Percentiles rank a stretch among this genome's conserved stretches.
These are phyloP conservation scores for Meloidogyne hapla DNA, from an alignment of 1,140 invertebrate species.

Conservation along the genomic window DNA sequence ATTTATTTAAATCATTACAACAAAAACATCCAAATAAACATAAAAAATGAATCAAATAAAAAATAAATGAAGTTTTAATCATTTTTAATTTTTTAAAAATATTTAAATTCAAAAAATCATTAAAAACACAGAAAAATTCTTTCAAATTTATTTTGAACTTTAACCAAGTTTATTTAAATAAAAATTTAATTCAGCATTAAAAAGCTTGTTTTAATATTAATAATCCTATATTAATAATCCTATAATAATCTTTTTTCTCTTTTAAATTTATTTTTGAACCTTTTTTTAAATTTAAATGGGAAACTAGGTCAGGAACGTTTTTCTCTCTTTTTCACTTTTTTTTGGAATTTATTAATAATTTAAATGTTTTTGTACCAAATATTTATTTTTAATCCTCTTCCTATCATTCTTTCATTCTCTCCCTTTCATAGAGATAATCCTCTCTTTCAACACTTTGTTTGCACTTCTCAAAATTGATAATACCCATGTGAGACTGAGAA, in stretches of 20 bases:
- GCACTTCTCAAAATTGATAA: too few species aligned
- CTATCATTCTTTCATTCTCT: background rate
- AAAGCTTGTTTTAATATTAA: background rate
- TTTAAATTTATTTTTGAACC: background rate
- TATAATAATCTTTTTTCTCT: background rate
- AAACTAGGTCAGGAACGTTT: background rate
- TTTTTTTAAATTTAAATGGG: background rate
- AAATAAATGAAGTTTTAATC: background rate
- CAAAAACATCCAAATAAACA: background rate
- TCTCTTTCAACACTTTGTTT: too few species aligned
- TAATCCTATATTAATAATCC: slow-evolving; percentile 1
- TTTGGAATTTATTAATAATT: background rate
- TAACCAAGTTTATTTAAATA: background rate
- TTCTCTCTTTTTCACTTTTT: background rate
- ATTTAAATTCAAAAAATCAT: too few species aligned
- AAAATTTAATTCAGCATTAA: background rate
- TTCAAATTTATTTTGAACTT: too few species aligned
- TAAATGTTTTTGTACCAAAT: background rate
- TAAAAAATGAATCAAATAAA: background rate
- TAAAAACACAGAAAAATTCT: too few species aligned
- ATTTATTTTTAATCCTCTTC: background rate
- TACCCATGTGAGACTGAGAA: too few species aligned
- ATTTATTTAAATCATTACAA: background rate
- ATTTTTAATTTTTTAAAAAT: background rate
- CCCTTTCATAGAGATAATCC: background rate